Evolutionary conservation across 1,140 invertebrate genomes (phyloP), one percentile per base, ranked within the genome.

Genomic region (Sycophaga agraensis): DNA sequence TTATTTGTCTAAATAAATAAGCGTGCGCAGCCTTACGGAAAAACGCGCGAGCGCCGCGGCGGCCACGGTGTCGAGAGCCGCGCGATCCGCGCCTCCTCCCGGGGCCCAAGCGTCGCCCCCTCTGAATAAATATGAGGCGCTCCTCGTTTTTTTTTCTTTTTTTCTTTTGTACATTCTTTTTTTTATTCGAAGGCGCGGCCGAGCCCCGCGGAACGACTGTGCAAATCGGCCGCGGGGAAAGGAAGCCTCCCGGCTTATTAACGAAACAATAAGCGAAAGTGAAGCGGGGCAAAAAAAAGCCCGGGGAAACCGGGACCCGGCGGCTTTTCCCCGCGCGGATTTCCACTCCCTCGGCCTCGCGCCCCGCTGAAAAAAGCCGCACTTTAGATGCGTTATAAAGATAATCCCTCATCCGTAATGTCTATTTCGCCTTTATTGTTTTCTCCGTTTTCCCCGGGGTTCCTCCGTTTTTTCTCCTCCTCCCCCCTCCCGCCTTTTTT

Each of bases 351-450:
- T 48, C 11, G 14, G 12, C 1, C 45, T 28, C 24, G 45, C 9
- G 28, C 28, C n/a, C 11, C 28, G 28, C 28, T 42, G 9, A 22
- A 39, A 58, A 48, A 45, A 57, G 39, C 24, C 43, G 43, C 34
- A 40, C 34, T 40, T 55, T 55, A 45, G 59, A 63, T 63, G 12
- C 9, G 35, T 39, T 34, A 34, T 63, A 57, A 56, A 63, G 60
- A 63, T 63, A 56, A 12, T 19, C 28, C 43, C 26, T 62, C 51
- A 55, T 63, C 53, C 60, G 37, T 57, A 61, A 63, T 63, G 60
- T 63, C 60, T 63, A 56, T 63, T 62, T 49, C 31, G 34, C 17
- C 35, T 65, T 65, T 62, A 58, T 53, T 58, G 46, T 55, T 51
- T 64, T 48, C 45, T 4, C 19, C 17, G 26, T 21, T 55, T 31